These are phyloP conservation scores for Hipposideros larvatus DNA, from an alignment of 2,797 vertebrate species.

Conservation along the genomic window DNA sequence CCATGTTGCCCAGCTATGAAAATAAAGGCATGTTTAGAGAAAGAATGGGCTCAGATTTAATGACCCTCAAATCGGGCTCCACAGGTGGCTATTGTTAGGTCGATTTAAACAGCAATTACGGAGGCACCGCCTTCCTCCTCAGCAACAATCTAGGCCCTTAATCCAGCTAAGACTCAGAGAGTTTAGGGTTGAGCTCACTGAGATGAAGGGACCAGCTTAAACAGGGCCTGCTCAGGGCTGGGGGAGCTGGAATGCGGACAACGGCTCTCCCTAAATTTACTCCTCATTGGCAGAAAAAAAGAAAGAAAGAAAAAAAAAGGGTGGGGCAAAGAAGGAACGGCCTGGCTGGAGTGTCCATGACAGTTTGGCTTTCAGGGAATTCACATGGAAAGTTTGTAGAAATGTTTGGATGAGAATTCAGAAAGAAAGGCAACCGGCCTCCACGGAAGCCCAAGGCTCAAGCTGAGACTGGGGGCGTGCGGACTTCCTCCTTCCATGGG, in stretches of 20 bases:
- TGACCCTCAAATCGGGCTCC: conserved; percentile 88
- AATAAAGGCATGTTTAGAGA: conserved; percentile 85
- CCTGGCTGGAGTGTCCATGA: neutral
- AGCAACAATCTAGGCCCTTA: conserved; percentile 87
- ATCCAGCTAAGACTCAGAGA: conserved; percentile 88
- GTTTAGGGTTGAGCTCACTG: conserved; percentile 89
- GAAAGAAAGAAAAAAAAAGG: fast-evolving
- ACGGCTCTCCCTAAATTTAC: conserved; percentile 79
- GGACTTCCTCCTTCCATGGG: neutral
- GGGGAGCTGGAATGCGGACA: conserved; percentile 71
- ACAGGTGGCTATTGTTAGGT: conserved; percentile 91
- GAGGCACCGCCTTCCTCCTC: conserved; percentile 88
- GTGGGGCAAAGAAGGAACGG: neutral
- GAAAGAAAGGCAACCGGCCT: neutral
- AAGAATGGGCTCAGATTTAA: conserved; percentile 88
- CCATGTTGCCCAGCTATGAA: conserved; percentile 84
- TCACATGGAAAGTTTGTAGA: neutral
- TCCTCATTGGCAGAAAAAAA: neutral
- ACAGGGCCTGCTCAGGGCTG: conserved; percentile 79
- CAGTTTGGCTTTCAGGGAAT: neutral
- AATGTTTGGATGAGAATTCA: neutral
- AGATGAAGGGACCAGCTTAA: conserved; percentile 87
- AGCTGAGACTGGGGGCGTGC: neutral
- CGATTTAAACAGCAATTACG: conserved; percentile 90
- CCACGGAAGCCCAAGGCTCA: neutral